These are phyloP conservation scores for Branchellion lobata DNA, from an alignment of 2,888 invertebrate species.

Conservation along the genomic window DNA sequence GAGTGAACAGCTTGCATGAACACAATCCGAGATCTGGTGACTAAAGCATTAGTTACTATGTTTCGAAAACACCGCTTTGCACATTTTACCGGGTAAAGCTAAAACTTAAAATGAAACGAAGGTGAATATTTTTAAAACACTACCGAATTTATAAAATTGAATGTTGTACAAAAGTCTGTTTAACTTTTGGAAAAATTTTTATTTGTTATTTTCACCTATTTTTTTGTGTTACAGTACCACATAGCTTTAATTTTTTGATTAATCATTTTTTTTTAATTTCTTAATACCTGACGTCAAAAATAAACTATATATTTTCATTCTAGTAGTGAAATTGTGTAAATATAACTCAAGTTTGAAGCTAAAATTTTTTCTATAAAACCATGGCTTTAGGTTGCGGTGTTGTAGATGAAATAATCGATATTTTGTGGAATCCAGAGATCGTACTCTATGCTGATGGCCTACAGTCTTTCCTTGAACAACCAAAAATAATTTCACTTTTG, in stretches of 20 bases:
- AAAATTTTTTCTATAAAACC: not conserved
- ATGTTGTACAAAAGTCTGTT: not conserved
- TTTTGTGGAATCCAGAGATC: not conserved
- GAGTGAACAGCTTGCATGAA: too few species aligned
- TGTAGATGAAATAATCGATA: not conserved
- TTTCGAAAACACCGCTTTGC: constrained; percentile 8
- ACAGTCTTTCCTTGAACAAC: not conserved
- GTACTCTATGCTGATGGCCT: not conserved
- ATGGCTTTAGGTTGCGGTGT: not conserved
- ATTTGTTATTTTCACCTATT: not conserved
- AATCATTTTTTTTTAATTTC: not conserved
- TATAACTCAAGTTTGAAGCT: too few species aligned
- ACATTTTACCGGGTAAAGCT: not conserved
- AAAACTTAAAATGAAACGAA: not conserved
- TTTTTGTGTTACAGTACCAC: not conserved
- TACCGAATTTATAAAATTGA: too few species aligned
- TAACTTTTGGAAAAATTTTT: not conserved
- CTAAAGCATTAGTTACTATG: too few species aligned
- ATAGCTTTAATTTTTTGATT: not conserved
- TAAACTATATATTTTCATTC: too few species aligned
- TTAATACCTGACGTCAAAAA: too few species aligned
- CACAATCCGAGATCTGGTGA: too few species aligned
- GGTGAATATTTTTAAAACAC: too few species aligned
- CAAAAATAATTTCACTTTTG: constrained; percentile 57
- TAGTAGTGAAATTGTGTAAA: too few species aligned